Evolutionary conservation across 2,113 vertebrate genomes (phyloP).

Genomic region (Helogale parvula): DNA sequence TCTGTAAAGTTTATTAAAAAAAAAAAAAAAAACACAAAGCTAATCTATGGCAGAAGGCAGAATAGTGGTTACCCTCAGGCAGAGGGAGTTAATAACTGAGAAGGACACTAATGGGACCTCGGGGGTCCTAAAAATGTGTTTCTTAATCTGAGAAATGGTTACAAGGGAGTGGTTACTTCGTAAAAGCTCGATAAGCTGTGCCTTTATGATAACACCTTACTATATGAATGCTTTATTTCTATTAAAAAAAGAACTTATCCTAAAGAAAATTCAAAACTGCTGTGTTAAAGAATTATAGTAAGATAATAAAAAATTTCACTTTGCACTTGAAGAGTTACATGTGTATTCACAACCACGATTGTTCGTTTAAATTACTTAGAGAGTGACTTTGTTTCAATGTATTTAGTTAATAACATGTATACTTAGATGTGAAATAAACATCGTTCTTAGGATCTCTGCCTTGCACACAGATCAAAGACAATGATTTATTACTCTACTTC

Average conservation of each 20-base stretch:
- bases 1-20: not conserved
- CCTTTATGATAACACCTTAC: not conserved
- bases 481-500: not conserved
- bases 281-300: not conserved
- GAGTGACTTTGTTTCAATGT: not conserved
- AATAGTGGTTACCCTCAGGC: not conserved
- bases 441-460: not conserved
- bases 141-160: conserved; percentile 13
- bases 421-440: not conserved
- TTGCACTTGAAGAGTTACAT: not conserved
- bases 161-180: not conserved
- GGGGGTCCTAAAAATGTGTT: not conserved
- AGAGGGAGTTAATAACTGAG: not conserved
- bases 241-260: not conserved
- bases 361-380: conserved; percentile 9
- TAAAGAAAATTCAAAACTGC: not conserved
- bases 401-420: not conserved
- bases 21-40: not conserved
- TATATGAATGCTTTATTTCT: not conserved
- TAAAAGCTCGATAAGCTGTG: not conserved
- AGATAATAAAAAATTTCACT: not conserved
- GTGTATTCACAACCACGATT: not conserved
- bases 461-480: not conserved
- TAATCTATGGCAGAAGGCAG: not conserved
- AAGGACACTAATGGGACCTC: not conserved